Conservation (phyloP, 2,113 vertebrate genomes). For the Noctilio leporinus region DNA sequence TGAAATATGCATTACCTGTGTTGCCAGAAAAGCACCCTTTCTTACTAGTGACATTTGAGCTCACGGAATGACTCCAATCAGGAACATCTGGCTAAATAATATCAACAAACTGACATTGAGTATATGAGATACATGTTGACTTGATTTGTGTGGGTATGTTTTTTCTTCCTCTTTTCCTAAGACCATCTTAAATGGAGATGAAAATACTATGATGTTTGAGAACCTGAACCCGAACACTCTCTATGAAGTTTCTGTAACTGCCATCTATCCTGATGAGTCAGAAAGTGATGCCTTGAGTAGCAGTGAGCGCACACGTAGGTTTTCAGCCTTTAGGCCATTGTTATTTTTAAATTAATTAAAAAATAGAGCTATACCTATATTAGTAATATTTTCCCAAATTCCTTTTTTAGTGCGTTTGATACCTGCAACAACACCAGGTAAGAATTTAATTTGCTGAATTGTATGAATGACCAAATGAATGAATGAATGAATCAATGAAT, state of each 20-base stretch:
- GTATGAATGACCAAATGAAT: neutral
- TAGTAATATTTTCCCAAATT: constrained; percentile 57
- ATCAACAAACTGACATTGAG: neutral
- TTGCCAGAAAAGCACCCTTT: neutral
- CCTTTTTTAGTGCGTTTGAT: constrained; percentile 81
- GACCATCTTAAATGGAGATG: constrained; percentile 88
- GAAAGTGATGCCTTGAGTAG: constrained; percentile 94
- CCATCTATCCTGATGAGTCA: constrained; percentile 96
- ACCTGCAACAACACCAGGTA: constrained; percentile 82
- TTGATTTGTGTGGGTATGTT: neutral
- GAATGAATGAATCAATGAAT: neutral
- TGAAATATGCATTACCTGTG: neutral
- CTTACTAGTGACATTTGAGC: neutral
- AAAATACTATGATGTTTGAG: constrained; percentile 83
- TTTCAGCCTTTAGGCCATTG: neutral
- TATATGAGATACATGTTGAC: neutral
- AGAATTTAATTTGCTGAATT: constrained; percentile 67
- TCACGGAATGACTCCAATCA: neutral
- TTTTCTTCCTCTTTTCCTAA: constrained; percentile 65
- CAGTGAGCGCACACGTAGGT: constrained; percentile 89
- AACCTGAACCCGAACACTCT: constrained; percentile 88
- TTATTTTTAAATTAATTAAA: neutral
- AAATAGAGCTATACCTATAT: neutral
- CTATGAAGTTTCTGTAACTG: constrained; percentile 91
- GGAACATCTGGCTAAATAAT: neutral